These are phyloP conservation scores for Cheirogaleus major DNA, from an alignment of 2,797 vertebrate species.

Conservation along the genomic window DNA sequence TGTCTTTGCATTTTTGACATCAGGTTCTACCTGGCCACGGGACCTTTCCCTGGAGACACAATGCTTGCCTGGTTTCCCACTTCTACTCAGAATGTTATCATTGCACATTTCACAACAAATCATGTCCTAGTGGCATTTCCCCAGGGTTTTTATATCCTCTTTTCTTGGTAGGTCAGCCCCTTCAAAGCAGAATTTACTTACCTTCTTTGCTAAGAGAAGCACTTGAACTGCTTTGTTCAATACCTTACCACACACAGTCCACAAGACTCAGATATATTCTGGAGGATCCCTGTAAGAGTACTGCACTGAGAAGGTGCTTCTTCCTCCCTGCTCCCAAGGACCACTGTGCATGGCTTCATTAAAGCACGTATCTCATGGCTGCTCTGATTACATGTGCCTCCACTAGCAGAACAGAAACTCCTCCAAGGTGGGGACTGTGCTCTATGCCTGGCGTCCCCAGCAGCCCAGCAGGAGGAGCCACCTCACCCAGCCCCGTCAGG, in stretches of 20 bases:
- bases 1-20: not conserved
- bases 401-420: not conserved
- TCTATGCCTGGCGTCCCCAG: not conserved
- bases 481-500: not conserved
- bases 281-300: not conserved
- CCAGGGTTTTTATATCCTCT: not conserved
- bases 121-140: not conserved
- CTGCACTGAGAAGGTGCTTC: not conserved
- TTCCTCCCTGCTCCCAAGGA: too few relatives aligned
- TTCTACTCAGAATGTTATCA: not conserved
- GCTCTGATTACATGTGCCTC: not conserved
- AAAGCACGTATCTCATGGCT: not conserved
- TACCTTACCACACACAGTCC: not conserved
- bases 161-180: not conserved
- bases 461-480: not conserved
- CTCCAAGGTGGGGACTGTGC: not conserved
- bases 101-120: not conserved
- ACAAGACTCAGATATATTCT: not conserved
- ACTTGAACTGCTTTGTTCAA: not conserved
- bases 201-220: not conserved
- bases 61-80: not conserved
- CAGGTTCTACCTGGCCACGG: not conserved
- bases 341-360: not conserved
- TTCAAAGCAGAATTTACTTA: not conserved
- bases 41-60: not conserved